A percentile compares a stretch with the other conserved stretches of the same genome.
phyloP scores from a whole-genome alignment of 2,888 invertebrate genomes.

The Heliconius ethilla region DNA sequence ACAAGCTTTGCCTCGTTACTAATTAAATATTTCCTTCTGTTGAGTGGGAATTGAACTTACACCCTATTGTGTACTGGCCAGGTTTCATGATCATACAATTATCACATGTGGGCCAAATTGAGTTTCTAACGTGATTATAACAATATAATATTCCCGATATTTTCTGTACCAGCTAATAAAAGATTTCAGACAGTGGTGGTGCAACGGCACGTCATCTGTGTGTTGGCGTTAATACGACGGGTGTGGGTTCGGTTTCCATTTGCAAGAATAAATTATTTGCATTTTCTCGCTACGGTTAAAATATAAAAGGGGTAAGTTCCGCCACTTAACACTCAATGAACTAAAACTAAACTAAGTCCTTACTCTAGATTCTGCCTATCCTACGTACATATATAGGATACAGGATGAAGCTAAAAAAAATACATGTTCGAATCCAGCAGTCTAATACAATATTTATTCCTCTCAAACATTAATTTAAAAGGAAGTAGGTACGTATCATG shows the following conservation, averaged over 20 bases:
- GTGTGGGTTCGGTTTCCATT: background rate
- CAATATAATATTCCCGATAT: too few relatives aligned
- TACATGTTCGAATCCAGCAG: background rate
- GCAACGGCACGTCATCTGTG: background rate
- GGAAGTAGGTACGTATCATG: constrained; percentile 16
- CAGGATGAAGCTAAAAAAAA: background rate
- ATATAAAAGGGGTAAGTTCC: too few relatives aligned
- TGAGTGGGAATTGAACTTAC: too few relatives aligned
- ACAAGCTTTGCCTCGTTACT: too few relatives aligned
- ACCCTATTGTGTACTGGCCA: too few relatives aligned
- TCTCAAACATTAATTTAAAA: constrained; percentile 3
- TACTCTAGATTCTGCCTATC: too few relatives aligned
- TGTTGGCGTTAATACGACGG: background rate
- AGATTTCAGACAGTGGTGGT: background rate
- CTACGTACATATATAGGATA: background rate
- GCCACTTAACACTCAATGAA: too few relatives aligned
- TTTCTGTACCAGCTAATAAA: background rate
- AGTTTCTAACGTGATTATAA: too few relatives aligned
- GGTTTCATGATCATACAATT: too few relatives aligned
- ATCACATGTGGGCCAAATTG: too few relatives aligned
- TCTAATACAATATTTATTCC: background rate
- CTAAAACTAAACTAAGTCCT: too few relatives aligned
- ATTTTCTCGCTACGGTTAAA: background rate
- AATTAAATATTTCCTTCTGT: too few relatives aligned
- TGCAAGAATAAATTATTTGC: background rate